These are phyloP conservation scores for Enteromius unitaeniatus DNA, from an alignment of 2,797 vertebrate genomes.

Conservation along the genomic window DNA sequence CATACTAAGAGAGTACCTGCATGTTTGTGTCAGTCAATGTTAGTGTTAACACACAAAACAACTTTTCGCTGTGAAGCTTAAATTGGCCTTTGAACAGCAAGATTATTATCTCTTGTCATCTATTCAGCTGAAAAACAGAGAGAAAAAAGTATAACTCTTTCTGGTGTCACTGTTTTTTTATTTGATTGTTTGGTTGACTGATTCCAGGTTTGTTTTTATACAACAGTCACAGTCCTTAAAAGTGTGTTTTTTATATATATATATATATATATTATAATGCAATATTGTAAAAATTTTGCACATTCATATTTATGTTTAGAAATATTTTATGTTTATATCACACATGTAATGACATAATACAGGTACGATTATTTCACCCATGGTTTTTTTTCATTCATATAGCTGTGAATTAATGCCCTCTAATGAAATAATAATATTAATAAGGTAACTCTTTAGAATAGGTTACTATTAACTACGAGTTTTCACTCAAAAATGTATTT, in stretches of 20 bases:
- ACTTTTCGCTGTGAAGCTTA: slow-evolving; percentile 17
- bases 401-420: not conserved
- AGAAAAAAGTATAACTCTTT: not conserved
- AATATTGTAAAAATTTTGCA: not conserved
- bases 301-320: not conserved
- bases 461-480: no score
- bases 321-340: not conserved
- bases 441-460: no score
- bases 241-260: not conserved
- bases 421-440: not conserved
- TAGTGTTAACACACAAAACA: slow-evolving; percentile 29
- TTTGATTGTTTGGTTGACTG: not conserved
- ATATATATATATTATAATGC: not conserved
- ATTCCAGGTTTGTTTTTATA: not conserved
- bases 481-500: no score
- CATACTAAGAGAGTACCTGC: slow-evolving; percentile 3
- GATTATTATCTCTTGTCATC: slow-evolving; percentile 29
- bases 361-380: not conserved
- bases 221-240: not conserved
- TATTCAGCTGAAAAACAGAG: not conserved
- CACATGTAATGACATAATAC: not conserved
- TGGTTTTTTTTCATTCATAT: not conserved
- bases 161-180: not conserved
- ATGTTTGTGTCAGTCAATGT: not conserved
- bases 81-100: slow-evolving; percentile 9